Percentiles rank a stretch among this genome's conserved stretches.
Evolutionary conservation across 2,888 invertebrate genomes (phyloP).

Genomic region (Junonia oenone): DNA sequence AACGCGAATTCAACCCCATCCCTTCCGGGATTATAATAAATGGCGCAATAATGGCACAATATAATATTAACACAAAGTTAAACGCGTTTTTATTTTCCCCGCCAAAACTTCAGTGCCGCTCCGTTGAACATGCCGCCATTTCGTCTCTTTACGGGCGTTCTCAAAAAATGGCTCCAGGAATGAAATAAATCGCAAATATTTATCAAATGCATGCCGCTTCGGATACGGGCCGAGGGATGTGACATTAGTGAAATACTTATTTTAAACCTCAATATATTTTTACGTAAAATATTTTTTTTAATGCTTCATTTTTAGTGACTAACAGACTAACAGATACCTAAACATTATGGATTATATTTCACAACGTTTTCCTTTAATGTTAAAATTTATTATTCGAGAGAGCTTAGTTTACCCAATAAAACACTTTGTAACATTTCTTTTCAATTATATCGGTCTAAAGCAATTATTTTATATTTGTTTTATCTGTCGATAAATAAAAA

Average conservation of each 20-base stretch:
- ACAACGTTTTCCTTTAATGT: no score
- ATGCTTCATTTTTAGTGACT: neutral
- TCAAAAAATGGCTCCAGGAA: slow-evolving; percentile 64
- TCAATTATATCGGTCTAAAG: no score
- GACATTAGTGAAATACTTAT: slow-evolving; percentile 10
- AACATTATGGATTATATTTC: no score
- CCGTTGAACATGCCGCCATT: slow-evolving; percentile 55
- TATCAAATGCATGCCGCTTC: slow-evolving; percentile 59
- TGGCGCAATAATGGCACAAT: slow-evolving; percentile 78
- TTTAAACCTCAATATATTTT: neutral
- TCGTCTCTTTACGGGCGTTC: slow-evolving; percentile 56
- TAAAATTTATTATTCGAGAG: no score
- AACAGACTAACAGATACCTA: no score
- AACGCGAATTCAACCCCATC: slow-evolving; percentile 71
- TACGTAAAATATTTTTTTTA: neutral
- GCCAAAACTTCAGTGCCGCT: slow-evolving; percentile 62
- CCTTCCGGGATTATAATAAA: slow-evolving; percentile 77
- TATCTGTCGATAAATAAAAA: neutral
- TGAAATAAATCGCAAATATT: slow-evolving; percentile 72
- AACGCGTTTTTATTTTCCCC: slow-evolving; percentile 76
- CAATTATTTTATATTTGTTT: neutral
- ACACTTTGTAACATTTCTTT: no score
- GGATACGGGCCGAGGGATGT: slow-evolving; percentile 42
- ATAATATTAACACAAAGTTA: slow-evolving; percentile 80
- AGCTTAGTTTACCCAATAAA: no score